phyloP scores from a whole-genome alignment of 2,888 invertebrate species.

The Ametastegia equiseti region DNA sequence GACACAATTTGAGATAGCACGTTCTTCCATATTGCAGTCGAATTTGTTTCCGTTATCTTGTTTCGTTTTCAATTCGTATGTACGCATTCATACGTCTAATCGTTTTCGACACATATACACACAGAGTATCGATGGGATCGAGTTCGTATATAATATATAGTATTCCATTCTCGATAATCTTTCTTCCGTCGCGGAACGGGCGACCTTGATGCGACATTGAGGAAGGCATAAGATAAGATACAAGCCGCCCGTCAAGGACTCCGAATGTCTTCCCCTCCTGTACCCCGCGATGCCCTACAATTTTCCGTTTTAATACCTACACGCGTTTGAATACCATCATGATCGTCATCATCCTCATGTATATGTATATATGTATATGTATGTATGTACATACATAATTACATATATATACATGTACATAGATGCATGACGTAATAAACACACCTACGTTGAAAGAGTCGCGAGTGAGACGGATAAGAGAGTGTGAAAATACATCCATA shows the following conservation, averaged over 20 bases:
- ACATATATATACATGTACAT: background rate
- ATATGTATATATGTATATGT: too few relatives aligned
- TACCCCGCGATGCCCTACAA: background rate
- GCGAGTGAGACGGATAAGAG: background rate
- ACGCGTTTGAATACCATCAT: too few relatives aligned
- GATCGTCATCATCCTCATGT: too few relatives aligned
- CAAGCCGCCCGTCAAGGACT: background rate
- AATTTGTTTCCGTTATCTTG: too few relatives aligned
- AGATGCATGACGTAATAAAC: background rate
- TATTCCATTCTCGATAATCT: background rate
- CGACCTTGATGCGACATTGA: slow-evolving; percentile 37
- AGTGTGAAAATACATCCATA: background rate
- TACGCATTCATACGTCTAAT: too few relatives aligned
- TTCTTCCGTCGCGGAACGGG: background rate
- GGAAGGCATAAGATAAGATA: slow-evolving; percentile 31
- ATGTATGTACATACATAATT: background rate
- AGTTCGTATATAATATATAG: too few relatives aligned
- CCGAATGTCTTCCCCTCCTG: background rate
- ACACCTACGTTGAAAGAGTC: too few relatives aligned
- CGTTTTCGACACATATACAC: too few relatives aligned
- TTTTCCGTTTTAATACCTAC: background rate
- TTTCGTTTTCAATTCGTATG: too few relatives aligned
- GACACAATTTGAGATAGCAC: too few relatives aligned
- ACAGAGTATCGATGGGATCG: too few relatives aligned
- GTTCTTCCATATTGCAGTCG: too few relatives aligned